Evolutionary conservation across 2,113 vertebrate genomes (phyloP).

Genomic region (Eidolon helvum): DNA sequence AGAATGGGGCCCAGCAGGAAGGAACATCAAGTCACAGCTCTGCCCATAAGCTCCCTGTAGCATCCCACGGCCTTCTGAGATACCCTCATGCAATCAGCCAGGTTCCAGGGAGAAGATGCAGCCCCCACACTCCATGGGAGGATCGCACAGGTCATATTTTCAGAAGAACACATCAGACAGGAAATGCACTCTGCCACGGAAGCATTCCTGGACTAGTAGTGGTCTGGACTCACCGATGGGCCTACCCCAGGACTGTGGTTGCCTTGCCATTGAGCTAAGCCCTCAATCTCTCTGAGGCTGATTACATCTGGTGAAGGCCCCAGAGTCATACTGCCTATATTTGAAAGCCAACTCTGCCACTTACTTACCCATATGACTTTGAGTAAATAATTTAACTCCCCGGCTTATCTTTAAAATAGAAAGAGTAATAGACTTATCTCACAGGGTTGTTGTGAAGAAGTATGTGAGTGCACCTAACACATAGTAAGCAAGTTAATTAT

Average conservation of each 20-base stretch:
- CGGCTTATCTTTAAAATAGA: background rate
- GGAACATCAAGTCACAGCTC: background rate
- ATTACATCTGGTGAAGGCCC: background rate
- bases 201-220: background rate
- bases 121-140: background rate
- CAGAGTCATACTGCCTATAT: background rate
- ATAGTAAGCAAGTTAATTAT: background rate
- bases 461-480: background rate
- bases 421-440: background rate
- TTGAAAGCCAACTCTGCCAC: background rate
- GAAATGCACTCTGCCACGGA: background rate
- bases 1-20: background rate
- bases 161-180: background rate
- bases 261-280: background rate
- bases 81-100: no score
- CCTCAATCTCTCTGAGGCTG: background rate
- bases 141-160: background rate
- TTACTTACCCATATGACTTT: background rate
- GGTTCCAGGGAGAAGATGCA: background rate
- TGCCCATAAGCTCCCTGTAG: background rate
- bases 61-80: background rate
- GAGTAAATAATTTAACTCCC: background rate
- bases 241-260: rapidly evolving
- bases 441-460: background rate
- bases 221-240: background rate